phyloP scores from a whole-genome alignment of 2,113 vertebrate species.

The Turnix velox region DNA sequence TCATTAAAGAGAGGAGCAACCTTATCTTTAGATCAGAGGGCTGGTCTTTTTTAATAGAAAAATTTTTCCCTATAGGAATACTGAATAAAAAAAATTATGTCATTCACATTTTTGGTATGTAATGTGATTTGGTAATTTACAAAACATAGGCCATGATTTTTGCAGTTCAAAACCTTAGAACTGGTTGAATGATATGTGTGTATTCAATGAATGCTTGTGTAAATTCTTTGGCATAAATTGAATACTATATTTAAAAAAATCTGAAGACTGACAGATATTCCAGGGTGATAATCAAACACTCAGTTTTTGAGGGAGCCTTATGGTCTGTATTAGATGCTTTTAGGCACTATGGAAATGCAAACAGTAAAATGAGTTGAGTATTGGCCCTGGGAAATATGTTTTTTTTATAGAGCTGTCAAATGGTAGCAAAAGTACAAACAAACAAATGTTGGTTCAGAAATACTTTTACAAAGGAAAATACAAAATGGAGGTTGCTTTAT shows the following conservation, averaged over 20 bases:
- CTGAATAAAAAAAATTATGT: neutral
- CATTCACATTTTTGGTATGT: neutral
- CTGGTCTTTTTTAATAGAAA: neutral
- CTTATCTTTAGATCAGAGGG: neutral
- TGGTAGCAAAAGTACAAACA: conserved; percentile 23
- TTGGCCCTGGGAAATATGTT: conserved; percentile 23
- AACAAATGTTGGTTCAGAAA: conserved; percentile 26
- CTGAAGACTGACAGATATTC: neutral
- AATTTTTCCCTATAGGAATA: neutral
- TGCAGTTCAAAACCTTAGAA: neutral
- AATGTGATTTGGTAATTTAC: neutral
- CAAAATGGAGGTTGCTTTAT: conserved; percentile 4
- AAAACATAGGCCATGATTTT: neutral
- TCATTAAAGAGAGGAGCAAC: conserved; percentile 23
- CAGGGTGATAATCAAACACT: neutral
- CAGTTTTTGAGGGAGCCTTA: neutral
- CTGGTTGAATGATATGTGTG: neutral
- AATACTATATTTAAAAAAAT: neutral
- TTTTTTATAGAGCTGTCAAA: conserved; percentile 49
- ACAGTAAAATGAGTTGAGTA: neutral
- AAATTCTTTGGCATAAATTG: neutral
- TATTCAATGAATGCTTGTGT: neutral
- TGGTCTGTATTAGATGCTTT: neutral
- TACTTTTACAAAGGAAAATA: neutral
- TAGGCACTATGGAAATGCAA: neutral